Percentiles rank a stretch among this genome's conserved stretches.
Conservation (phyloP, 2,113 vertebrate species). For the Ellobius talpinus region DNA sequence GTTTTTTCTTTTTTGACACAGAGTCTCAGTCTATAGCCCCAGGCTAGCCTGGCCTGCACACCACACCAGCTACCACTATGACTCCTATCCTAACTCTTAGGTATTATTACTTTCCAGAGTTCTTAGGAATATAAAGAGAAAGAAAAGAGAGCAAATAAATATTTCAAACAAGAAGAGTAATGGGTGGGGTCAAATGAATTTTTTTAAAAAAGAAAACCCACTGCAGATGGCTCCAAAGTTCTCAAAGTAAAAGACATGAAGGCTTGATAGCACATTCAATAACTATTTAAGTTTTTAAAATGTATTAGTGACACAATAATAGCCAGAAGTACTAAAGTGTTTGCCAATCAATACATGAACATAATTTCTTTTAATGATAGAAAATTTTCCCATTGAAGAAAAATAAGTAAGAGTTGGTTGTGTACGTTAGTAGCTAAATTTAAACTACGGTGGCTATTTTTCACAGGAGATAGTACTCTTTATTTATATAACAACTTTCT, state of each 20-base stretch:
- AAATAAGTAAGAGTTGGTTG: constrained; percentile 67
- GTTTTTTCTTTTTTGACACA: background rate
- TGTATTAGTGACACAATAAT: constrained; percentile 66
- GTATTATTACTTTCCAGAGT: background rate
- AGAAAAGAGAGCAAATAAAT: background rate
- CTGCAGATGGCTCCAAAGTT: constrained; percentile 32
- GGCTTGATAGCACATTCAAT: constrained; percentile 36
- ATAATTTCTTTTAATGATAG: constrained; percentile 76
- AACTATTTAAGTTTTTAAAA: constrained; percentile 65
- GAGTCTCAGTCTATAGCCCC: background rate
- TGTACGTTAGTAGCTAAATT: constrained; percentile 59
- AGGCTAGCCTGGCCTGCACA: background rate
- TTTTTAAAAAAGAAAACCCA: background rate
- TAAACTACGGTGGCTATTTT: constrained; percentile 67
- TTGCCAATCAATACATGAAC: constrained; percentile 69
- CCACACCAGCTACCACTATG: background rate
- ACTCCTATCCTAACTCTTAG: background rate
- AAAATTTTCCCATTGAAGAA: constrained; percentile 61
- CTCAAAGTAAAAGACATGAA: constrained; percentile 21
- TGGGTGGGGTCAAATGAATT: background rate
- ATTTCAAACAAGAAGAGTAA: background rate
- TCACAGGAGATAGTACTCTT: constrained; percentile 71
- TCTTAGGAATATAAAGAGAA: background rate
- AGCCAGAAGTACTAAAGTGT: constrained; percentile 63
- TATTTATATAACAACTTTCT: constrained; percentile 77